These are phyloP conservation scores for Phoeniculus purpureus DNA, from an alignment of 2,797 vertebrate genomes.

Conservation along the genomic window DNA sequence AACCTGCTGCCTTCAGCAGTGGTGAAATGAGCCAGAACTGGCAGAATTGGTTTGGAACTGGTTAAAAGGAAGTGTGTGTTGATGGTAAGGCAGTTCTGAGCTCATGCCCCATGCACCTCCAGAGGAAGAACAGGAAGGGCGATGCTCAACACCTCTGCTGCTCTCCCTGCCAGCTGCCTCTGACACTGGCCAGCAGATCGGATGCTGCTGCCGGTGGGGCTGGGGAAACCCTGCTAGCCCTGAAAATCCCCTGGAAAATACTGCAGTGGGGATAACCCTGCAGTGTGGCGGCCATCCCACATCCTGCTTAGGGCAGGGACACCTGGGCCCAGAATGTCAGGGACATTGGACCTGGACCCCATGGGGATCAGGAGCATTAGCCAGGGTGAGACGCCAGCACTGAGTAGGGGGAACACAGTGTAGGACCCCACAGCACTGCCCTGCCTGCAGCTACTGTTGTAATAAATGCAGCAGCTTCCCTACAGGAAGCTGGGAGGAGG, in stretches of 20 bases:
- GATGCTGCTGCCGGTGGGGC: background rate
- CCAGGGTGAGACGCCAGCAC: rapidly evolving
- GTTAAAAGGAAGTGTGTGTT: background rate
- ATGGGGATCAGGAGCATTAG: rapidly evolving
- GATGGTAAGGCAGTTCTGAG: background rate
- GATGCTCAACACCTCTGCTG: background rate
- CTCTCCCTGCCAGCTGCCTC: background rate
- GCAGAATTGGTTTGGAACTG: background rate
- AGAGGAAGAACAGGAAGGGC: background rate
- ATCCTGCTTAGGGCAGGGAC: background rate
- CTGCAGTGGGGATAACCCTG: rapidly evolving
- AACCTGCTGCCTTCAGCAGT: rapidly evolving
- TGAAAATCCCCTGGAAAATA: background rate
- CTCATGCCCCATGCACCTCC: background rate
- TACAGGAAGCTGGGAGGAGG: slow-evolving; percentile 1
- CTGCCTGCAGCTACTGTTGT: background rate
- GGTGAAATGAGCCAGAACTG: background rate
- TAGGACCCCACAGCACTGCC: background rate
- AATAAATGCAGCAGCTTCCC: background rate
- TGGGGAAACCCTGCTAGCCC: background rate
- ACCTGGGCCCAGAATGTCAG: too few relatives aligned
- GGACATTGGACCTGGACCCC: background rate
- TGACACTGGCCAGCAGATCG: rapidly evolving
- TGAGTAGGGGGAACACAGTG: rapidly evolving
- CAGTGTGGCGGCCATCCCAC: rapidly evolving